Percentiles rank a stretch among this genome's conserved stretches.
These are phyloP conservation scores for Tragelaphus oryx DNA, from an alignment of 2,797 vertebrate species.

Conservation along the genomic window DNA sequence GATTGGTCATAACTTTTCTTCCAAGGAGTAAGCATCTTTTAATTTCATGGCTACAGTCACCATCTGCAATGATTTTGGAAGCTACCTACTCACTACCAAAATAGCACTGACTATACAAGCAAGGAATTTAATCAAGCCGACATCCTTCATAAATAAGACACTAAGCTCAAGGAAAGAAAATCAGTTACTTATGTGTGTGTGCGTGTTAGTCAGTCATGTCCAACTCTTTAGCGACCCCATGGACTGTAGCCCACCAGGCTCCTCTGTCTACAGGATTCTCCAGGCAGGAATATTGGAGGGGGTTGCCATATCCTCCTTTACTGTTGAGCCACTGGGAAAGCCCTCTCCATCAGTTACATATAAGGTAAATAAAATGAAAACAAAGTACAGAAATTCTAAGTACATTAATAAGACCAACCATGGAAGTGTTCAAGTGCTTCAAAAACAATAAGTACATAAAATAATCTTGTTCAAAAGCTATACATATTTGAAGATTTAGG, in stretches of 20 bases:
- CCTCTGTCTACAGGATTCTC: not conserved
- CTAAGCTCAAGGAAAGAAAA: not conserved
- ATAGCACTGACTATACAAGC: not conserved
- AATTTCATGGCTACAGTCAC: too few relatives aligned
- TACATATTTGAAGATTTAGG: not conserved
- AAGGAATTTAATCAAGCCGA: not conserved
- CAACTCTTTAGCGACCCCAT: not conserved
- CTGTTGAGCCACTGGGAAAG: fast-evolving
- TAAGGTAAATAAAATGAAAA: not conserved
- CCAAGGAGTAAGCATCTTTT: too few relatives aligned
- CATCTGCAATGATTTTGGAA: not conserved
- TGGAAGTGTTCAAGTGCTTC: not conserved
- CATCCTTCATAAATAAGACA: not conserved
- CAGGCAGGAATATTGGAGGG: not conserved
- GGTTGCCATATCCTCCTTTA: too few relatives aligned
- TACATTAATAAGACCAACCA: not conserved
- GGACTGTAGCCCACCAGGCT: not conserved
- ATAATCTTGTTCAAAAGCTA: not conserved
- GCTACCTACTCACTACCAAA: not conserved
- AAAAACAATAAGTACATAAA: not conserved
- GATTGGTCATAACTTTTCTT: too few relatives aligned
- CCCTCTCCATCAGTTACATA: not conserved
- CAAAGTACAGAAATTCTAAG: not conserved
- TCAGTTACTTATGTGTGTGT: not conserved
- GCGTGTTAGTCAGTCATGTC: not conserved